A percentile compares a stretch with the other conserved stretches of the same genome.
These are phyloP conservation scores for Gari tellinella DNA, from an alignment of 2,888 invertebrate species.

Conservation along the genomic window DNA sequence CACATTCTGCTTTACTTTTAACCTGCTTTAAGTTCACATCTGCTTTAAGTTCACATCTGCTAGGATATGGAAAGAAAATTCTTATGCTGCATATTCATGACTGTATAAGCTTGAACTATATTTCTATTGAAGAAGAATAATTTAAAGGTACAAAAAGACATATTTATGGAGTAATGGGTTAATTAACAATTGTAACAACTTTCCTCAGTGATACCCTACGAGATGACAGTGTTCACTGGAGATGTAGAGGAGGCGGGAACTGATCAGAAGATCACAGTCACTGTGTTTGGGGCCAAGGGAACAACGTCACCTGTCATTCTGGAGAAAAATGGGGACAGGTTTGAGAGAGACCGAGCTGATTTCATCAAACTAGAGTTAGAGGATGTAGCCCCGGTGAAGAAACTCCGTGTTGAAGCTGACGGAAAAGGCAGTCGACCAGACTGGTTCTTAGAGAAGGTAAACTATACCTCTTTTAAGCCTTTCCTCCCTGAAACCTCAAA, in stretches of 20 bases:
- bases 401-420: slow-evolving; percentile 79
- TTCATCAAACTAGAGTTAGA: slow-evolving; percentile 82
- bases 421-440: slow-evolving; percentile 79
- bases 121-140: too few species aligned
- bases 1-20: too few species aligned
- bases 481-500: too few species aligned
- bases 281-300: slow-evolving; percentile 81
- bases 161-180: too few species aligned
- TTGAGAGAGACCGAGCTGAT: slow-evolving; percentile 82
- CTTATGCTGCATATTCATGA: too few species aligned
- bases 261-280: slow-evolving; percentile 80
- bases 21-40: too few species aligned
- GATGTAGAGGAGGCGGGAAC: slow-evolving; percentile 82
- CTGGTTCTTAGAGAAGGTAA: slow-evolving; percentile 82
- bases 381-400: slow-evolving; percentile 82
- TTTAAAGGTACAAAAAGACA: too few species aligned
- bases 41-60: too few species aligned
- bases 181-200: too few species aligned
- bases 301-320: slow-evolving; percentile 76
- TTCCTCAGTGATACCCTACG: slow-evolving; percentile 82
- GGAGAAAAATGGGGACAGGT: slow-evolving; percentile 81
- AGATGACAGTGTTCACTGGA: slow-evolving; percentile 81
- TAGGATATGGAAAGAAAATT: too few species aligned
- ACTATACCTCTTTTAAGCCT: slow-evolving; percentile 7
- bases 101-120: too few species aligned